Evolutionary conservation across 2,797 vertebrate species (phyloP).

Genomic region (Vireo griseus): DNA sequence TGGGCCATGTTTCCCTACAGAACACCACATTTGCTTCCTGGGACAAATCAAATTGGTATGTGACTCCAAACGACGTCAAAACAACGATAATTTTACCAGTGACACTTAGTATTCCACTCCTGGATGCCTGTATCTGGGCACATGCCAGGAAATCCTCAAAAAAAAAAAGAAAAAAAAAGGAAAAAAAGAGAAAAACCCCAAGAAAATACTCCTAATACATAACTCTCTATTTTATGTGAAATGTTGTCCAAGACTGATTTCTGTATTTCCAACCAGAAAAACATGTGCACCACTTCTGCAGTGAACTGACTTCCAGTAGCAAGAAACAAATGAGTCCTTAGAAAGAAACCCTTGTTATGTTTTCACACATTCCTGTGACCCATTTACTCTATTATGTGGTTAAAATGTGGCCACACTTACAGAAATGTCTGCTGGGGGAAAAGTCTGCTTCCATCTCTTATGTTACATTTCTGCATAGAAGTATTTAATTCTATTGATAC

Average conservation of each 20-base stretch:
- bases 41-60: background rate
- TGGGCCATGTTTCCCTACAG: rapidly evolving
- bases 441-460: background rate
- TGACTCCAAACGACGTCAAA: background rate
- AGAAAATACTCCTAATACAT: background rate
- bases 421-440: background rate
- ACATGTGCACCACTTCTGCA: rapidly evolving
- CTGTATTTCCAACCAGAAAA: background rate
- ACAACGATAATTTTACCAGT: background rate
- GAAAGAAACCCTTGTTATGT: background rate
- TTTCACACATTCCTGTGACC: background rate
- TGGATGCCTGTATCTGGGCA: background rate
- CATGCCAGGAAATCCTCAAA: background rate
- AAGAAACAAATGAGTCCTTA: background rate
- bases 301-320: background rate
- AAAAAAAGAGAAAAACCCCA: too few species aligned
- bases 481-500: background rate
- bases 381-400: background rate
- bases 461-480: background rate
- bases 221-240: background rate
- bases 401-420: background rate
- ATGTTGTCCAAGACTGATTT: background rate
- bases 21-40: background rate
- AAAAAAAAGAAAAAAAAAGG: background rate
- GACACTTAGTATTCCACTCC: background rate